A percentile compares a stretch with the other conserved stretches of the same genome.
phyloP scores from a whole-genome alignment of 64 coral and sea anemone species.

The Cladopsammia gracilis region DNA sequence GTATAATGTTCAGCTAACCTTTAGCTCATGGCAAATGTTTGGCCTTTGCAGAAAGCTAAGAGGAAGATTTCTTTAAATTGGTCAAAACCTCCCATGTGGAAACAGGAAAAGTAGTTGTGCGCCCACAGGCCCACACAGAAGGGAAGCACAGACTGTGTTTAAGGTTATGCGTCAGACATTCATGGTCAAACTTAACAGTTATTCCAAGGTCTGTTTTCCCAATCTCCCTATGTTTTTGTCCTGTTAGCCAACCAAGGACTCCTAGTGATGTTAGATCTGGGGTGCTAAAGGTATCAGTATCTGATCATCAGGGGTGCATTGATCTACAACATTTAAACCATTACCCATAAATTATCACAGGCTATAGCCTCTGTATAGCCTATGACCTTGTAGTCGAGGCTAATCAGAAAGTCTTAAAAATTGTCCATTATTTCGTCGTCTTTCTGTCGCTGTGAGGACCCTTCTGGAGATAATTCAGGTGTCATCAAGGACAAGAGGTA shows the following conservation, averaged over 20 bases:
- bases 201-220: slow-evolving; percentile 31
- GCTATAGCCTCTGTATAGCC: slow-evolving; percentile 45
- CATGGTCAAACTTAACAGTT: slow-evolving; percentile 66
- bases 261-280: slow-evolving; percentile 28
- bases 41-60: slow-evolving; percentile 68
- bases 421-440: slow-evolving; percentile 28
- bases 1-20: background rate
- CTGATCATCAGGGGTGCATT: background rate
- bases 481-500: slow-evolving; percentile 69
- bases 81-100: slow-evolving; percentile 50
- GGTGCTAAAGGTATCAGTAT: slow-evolving; percentile 20
- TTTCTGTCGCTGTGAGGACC: background rate
- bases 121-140: slow-evolving; percentile 55
- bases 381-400: background rate
- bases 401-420: slow-evolving; percentile 44
- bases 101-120: slow-evolving; percentile 59
- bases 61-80: slow-evolving; percentile 57
- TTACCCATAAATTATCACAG: slow-evolving; percentile 50
- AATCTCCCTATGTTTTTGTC: slow-evolving; percentile 58
- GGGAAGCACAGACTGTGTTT: slow-evolving; percentile 75
- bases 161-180: slow-evolving; percentile 59
- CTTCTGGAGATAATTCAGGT: slow-evolving; percentile 16
- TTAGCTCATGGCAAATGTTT: slow-evolving; percentile 60
- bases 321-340: slow-evolving; percentile 51
- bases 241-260: slow-evolving; percentile 79